Conservation (phyloP, 2,113 vertebrate species). For the Coturnix japonica region DNA sequence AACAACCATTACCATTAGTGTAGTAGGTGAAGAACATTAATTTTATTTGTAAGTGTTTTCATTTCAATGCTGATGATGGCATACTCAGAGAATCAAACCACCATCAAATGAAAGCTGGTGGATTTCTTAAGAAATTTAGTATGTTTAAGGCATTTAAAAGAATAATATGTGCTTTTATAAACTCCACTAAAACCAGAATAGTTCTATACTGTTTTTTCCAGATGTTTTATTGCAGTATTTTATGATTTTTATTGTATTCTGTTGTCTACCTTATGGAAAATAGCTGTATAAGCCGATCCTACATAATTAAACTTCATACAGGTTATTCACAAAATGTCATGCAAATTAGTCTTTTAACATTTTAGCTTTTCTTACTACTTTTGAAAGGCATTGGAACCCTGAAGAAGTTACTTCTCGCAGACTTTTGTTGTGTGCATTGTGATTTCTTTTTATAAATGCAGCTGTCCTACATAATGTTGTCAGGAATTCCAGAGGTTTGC, state of each 20-base stretch:
- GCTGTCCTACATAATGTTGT: background rate
- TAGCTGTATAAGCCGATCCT: background rate
- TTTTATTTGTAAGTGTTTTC: background rate
- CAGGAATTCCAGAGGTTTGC: background rate
- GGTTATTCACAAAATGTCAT: background rate
- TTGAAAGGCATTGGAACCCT: background rate
- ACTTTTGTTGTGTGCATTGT: background rate
- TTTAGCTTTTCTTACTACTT: background rate
- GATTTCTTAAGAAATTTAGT: background rate
- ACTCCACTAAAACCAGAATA: background rate
- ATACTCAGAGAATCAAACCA: background rate
- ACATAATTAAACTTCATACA: background rate
- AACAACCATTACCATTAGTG: background rate
- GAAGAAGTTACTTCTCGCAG: background rate
- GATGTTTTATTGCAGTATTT: background rate
- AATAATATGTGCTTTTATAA: background rate
- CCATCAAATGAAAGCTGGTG: background rate
- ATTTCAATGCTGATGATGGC: background rate
- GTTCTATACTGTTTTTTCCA: fast-evolving
- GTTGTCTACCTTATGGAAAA: background rate
- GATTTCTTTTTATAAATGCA: background rate
- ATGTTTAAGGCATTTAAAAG: background rate
- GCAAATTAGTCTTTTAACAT: background rate
- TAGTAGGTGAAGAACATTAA: background rate
- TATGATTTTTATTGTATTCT: fast-evolving